Evolutionary conservation across 30 jellyfish, hydroid and myxozoan genomes (phyloP).

Genomic region (Turritopsis dohrnii): DNA sequence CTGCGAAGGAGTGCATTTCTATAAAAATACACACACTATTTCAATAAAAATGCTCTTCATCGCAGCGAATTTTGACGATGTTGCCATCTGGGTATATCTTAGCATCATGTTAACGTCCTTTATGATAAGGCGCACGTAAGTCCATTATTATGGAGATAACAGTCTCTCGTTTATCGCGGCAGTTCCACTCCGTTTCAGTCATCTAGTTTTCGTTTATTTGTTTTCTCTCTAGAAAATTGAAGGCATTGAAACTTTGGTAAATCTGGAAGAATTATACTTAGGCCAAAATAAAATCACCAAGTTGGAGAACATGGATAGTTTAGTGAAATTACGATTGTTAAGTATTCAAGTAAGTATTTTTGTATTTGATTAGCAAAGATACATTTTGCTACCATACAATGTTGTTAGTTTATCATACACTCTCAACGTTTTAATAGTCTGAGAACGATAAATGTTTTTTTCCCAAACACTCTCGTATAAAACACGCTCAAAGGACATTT

Average conservation of each 20-base stretch:
- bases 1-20: too few species aligned
- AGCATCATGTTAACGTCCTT: too few species aligned
- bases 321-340: conserved; percentile 46
- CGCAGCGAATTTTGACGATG: too few species aligned
- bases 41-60: too few species aligned
- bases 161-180: background rate
- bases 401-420: too few species aligned
- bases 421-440: too few species aligned
- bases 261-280: conserved; percentile 66
- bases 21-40: too few species aligned
- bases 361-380: background rate
- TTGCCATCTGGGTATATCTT: too few species aligned
- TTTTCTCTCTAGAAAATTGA: conserved; percentile 62
- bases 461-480: too few species aligned
- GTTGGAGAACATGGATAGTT: conserved; percentile 52
- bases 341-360: conserved; percentile 65
- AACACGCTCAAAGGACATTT: too few species aligned
- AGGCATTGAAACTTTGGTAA: conserved; percentile 61
- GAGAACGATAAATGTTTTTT: too few species aligned
- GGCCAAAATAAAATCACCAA: conserved; percentile 85
- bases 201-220: background rate
- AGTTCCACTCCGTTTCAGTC: background rate
- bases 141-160: background rate
- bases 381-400: background rate
- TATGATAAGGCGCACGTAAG: too few species aligned